Evolutionary conservation across 2,797 vertebrate genomes (phyloP).

Genomic region (Kryptopterus vitreolus): DNA sequence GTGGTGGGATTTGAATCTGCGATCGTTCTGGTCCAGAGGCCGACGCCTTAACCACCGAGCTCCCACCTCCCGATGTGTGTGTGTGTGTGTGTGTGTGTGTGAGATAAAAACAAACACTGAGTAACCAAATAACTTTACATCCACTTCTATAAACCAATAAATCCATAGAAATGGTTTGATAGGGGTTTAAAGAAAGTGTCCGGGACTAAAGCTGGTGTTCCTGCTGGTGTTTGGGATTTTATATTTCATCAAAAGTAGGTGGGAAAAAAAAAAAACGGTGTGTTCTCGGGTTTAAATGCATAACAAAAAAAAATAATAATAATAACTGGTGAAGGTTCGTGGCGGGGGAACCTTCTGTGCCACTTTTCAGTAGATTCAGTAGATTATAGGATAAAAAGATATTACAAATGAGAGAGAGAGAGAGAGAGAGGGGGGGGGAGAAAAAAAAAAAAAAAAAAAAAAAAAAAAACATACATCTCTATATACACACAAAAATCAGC

Average conservation of each 20-base stretch:
- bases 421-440: too few species aligned
- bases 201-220: slow-evolving; percentile 21
- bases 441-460: slow-evolving; percentile 1
- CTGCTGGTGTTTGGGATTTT: slow-evolving; percentile 19
- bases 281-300: too few species aligned
- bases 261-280: background rate
- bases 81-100: background rate
- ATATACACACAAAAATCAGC: slow-evolving; percentile 58
- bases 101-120: background rate
- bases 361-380: slow-evolving; percentile 43
- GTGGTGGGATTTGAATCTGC: too few species aligned
- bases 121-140: background rate
- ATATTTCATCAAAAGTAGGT: background rate
- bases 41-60: too few species aligned
- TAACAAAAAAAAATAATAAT: too few species aligned
- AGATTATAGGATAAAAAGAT: slow-evolving; percentile 42
- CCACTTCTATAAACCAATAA: background rate
- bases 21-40: too few species aligned
- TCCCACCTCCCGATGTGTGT: too few species aligned
- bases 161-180: background rate
- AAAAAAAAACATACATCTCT: slow-evolving; percentile 35
- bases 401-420: slow-evolving; percentile 35
- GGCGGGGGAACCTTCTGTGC: slow-evolving; percentile 8
- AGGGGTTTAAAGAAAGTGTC: background rate
- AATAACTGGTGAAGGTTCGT: slow-evolving; percentile 14